These are phyloP conservation scores for Lonchura striata DNA, from an alignment of 2,113 vertebrate species.

Conservation along the genomic window DNA sequence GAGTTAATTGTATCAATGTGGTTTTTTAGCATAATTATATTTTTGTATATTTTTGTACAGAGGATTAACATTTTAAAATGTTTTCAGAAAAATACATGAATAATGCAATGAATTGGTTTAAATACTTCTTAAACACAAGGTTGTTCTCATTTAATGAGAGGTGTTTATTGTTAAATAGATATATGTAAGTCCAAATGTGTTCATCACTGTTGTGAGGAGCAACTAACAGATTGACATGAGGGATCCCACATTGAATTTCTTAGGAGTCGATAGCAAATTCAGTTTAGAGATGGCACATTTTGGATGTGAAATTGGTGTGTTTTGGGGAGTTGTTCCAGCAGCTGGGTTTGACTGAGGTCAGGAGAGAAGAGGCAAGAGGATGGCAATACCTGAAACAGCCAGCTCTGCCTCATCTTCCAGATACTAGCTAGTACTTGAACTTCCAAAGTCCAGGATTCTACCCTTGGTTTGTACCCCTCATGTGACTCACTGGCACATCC, in stretches of 20 bases:
- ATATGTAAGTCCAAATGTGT: not conserved
- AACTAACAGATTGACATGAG: not conserved
- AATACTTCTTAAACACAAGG: not conserved
- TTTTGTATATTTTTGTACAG: not conserved
- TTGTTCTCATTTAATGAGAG: not conserved
- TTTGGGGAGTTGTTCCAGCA: not conserved
- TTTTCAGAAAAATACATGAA: not conserved
- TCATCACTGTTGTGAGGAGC: not conserved
- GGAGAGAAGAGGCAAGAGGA: not conserved
- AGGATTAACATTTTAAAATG: not conserved
- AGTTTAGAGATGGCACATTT: not conserved
- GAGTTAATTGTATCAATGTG: not conserved
- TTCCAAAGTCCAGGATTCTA: not conserved
- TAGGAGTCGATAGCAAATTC: not conserved
- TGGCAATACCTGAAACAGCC: not conserved
- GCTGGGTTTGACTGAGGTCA: not conserved
- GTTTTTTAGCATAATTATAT: not conserved
- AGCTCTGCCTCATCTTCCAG: not conserved
- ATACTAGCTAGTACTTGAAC: not conserved
- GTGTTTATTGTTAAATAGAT: not conserved
- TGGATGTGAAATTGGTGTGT: not conserved
- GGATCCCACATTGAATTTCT: not conserved
- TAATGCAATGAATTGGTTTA: not conserved
- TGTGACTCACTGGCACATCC: not conserved
- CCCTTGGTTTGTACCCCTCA: not conserved